Percentiles rank a stretch among this genome's conserved stretches.
Evolutionary conservation across 2,888 invertebrate species (phyloP).

Genomic region (Macaria notata): DNA sequence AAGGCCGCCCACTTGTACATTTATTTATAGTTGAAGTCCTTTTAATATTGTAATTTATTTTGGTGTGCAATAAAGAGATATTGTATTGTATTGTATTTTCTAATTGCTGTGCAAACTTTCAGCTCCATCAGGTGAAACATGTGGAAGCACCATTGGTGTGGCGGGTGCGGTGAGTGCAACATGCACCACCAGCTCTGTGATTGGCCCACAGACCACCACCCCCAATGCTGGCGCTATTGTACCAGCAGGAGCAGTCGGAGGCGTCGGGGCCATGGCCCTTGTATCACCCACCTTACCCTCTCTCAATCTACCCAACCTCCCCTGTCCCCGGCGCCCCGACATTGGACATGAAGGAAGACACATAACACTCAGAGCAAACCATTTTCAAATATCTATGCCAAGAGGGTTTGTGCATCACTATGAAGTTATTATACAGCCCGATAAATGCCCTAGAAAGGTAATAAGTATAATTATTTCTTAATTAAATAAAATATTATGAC

Average conservation of each 20-base stretch:
- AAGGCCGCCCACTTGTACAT: too few relatives aligned
- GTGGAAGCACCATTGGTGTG: constrained; percentile 23
- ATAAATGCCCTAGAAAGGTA: constrained; percentile 99
- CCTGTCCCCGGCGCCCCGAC: constrained; percentile 97
- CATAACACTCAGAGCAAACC: constrained; percentile 98
- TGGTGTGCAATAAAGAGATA: too few relatives aligned
- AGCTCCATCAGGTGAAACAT: constrained; percentile 37
- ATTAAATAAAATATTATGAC: neutral
- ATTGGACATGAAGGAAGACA: constrained; percentile 98
- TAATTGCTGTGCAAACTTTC: neutral
- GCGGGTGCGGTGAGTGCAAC: constrained; percentile 20
- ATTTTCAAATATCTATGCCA: constrained; percentile 99
- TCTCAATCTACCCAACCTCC: constrained; percentile 93
- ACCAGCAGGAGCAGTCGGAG: constrained; percentile 56
- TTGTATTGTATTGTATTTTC: too few relatives aligned
- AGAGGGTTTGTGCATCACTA: constrained; percentile 99
- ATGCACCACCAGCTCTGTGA: constrained; percentile 21
- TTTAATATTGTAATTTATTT: too few relatives aligned
- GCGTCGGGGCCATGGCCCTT: constrained; percentile 78
- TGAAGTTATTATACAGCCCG: constrained; percentile 98
- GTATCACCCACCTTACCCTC: constrained; percentile 86
- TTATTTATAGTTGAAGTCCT: too few relatives aligned
- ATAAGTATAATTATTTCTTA: neutral
- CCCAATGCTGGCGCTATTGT: constrained; percentile 23
- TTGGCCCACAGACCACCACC: constrained; percentile 42